Percentiles rank a stretch among this genome's conserved stretches.
Evolutionary conservation across 2,888 invertebrate species (phyloP).

Genomic region (Hydriomena furcata): DNA sequence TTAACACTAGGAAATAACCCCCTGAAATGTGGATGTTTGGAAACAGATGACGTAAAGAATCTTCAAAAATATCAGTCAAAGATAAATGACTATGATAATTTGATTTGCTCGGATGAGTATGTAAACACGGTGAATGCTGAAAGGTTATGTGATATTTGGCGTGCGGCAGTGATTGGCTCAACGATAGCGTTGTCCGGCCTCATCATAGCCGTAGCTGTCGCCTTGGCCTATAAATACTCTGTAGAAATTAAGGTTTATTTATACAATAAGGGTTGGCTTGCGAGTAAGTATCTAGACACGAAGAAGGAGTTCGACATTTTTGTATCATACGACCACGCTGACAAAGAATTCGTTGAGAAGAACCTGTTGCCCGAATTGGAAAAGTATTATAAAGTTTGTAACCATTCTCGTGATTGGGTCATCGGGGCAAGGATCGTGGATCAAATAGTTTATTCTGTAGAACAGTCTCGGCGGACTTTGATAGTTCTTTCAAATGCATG

Average conservation of each 20-base stretch:
- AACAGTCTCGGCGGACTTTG: no score
- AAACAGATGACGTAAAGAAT: conserved; percentile 4
- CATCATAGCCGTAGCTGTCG: background rate
- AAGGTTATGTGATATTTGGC: background rate
- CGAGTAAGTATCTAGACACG: conserved; percentile 38
- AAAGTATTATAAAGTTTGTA: conserved; percentile 77
- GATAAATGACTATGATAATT: background rate
- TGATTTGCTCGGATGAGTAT: background rate
- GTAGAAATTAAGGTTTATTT: conserved; percentile 38
- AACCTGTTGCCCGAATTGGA: conserved; percentile 85
- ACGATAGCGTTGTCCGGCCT: conserved; percentile 28
- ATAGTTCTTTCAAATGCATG: no score
- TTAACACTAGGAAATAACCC: conserved; percentile 22
- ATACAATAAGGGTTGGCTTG: conserved; percentile 22
- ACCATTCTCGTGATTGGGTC: background rate
- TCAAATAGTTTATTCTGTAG: no score
- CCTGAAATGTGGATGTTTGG: conserved; percentile 30
- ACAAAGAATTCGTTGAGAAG: conserved; percentile 87
- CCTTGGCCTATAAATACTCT: conserved; percentile 33
- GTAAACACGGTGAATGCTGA: background rate
- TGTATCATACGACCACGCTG: conserved; percentile 90
- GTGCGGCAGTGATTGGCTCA: conserved; percentile 13
- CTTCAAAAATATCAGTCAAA: conserved; percentile 6
- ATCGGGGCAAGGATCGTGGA: background rate
- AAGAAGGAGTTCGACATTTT: conserved; percentile 87